Evolutionary conservation across 92 coral and sea anemone genomes (phyloP).

Genomic region (Galaxea fascicularis): DNA sequence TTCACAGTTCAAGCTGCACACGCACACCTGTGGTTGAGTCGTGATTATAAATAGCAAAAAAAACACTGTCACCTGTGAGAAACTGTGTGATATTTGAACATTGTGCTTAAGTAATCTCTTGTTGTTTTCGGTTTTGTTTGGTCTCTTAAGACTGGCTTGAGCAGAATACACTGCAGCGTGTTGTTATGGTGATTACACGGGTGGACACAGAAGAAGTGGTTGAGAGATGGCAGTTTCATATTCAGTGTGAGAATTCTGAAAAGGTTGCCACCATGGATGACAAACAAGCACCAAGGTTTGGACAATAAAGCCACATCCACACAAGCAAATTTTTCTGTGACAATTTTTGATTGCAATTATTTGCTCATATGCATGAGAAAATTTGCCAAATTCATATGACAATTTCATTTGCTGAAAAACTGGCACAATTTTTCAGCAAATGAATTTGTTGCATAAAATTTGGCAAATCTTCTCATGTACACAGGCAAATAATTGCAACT

Average conservation of each 20-base stretch:
- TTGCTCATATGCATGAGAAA: too few relatives aligned
- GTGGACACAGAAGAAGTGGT: slow-evolving; percentile 80
- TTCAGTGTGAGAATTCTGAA: slow-evolving; percentile 83
- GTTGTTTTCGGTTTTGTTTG: not conserved
- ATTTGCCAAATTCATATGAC: too few relatives aligned
- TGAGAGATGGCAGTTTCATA: slow-evolving; percentile 99
- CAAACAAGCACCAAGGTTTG: slow-evolving; percentile 12
- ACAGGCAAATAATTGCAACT: too few relatives aligned
- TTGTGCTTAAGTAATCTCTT: not conserved
- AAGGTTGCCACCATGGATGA: not conserved
- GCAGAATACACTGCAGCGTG: slow-evolving; percentile 85
- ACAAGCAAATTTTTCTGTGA: too few relatives aligned
- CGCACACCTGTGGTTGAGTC: too few relatives aligned
- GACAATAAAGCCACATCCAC: too few relatives aligned
- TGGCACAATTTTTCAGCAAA: too few relatives aligned
- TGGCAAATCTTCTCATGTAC: too few relatives aligned
- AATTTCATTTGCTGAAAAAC: too few relatives aligned
- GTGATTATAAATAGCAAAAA: too few relatives aligned
- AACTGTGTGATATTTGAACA: not conserved
- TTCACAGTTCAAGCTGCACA: too few relatives aligned
- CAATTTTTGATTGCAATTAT: not conserved
- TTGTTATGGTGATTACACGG: slow-evolving; percentile 90
- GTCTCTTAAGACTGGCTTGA: slow-evolving; percentile 83
- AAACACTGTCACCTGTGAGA: not conserved
- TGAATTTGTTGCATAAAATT: too few relatives aligned